Base-by-base conservation (phyloP, 2,113 vertebrate species). In the Channa argus region DNA sequence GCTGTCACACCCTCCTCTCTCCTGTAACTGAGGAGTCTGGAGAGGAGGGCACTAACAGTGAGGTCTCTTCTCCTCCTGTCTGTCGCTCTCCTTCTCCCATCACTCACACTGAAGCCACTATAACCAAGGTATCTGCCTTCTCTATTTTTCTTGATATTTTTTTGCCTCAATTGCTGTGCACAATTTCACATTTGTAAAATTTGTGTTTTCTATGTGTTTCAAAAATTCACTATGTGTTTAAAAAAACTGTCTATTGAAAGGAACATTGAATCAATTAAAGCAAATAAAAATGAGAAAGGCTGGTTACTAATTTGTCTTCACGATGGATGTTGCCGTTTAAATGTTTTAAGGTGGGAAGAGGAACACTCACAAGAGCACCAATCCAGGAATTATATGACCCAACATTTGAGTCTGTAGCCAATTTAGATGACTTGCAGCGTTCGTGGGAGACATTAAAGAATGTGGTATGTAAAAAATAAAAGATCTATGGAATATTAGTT, bases 371-470 rank as follows among this genome's bases (percentile, higher is more conserved):
- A 15, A 77, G 92, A 5, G 90, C 94, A 36, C 91, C 93, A 1
- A 77, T 92, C 13, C 96, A 95, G 83, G 96, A 97, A 49, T 80
- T 96, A 41, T 97, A 93, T 0, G 97, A 98, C 54, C 92, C 95
- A 0, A 92, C 94, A 0, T 92, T 97, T 83, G 96, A 98, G 84
- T 95, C 95, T 0, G 88, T 94, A 52, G 93, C 96, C 12, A 96
- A 96, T 62, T 12, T 99, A 76, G 96, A 98, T 2, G 97, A 98
- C 86, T 86, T 99, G 63, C 98, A 99, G 76, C 97, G 96, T 61
- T 99, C 98, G 4, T 99, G 98, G 98, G 98, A 99, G 92, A 98
- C 97, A 2, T 89, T 99, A 9, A 99, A 99, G 91, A 99, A 98
- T 39, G 97, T 99, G 96, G 98, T 99, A 92, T 82, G 95, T 90